Percentiles rank a stretch among this genome's conserved stretches.
Evolutionary conservation across 2,888 invertebrate genomes (phyloP).

Genomic region (Prosopocoilus inquinatus): DNA sequence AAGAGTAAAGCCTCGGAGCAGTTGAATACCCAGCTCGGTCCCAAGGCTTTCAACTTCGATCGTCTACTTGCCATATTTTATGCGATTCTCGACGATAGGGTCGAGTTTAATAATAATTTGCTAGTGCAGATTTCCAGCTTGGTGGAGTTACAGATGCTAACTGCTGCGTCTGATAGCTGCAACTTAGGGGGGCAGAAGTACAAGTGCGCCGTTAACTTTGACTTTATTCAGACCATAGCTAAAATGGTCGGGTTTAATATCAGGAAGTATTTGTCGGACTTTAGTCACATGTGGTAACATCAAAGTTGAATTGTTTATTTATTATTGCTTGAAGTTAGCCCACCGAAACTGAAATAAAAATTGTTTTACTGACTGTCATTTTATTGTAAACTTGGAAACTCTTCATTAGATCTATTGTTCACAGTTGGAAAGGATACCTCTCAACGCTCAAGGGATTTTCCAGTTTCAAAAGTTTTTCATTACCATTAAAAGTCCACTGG

Average conservation of each 20-base stretch:
- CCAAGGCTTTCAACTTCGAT: conserved; percentile 79
- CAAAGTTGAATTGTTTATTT: too few species aligned
- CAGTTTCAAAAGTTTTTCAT: too few species aligned
- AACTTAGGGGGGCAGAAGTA: conserved; percentile 79
- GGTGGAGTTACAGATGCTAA: conserved; percentile 77
- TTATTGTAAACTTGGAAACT: too few species aligned
- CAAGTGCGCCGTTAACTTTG: conserved; percentile 81
- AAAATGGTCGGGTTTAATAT: conserved; percentile 75
- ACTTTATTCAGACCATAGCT: conserved; percentile 75
- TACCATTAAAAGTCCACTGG: too few species aligned
- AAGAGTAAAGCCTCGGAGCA: conserved; percentile 60
- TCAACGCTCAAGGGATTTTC: too few species aligned
- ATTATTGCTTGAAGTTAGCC: too few species aligned
- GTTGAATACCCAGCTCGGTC: conserved; percentile 72
- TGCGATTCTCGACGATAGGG: conserved; percentile 80
- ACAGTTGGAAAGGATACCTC: too few species aligned
- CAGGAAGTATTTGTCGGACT: conserved; percentile 74
- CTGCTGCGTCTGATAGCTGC: conserved; percentile 67
- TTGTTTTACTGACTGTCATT: too few species aligned
- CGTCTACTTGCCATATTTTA: conserved; percentile 86
- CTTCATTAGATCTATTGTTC: too few species aligned
- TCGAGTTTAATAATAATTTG: conserved; percentile 83
- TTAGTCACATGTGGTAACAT: conserved; percentile 39
- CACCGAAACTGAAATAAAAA: too few species aligned
- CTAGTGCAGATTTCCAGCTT: conserved; percentile 84